Percentiles rank a stretch among this genome's conserved stretches.
Conservation (phyloP, 2,113 vertebrate genomes). For the Illadopsis cleaveri region DNA sequence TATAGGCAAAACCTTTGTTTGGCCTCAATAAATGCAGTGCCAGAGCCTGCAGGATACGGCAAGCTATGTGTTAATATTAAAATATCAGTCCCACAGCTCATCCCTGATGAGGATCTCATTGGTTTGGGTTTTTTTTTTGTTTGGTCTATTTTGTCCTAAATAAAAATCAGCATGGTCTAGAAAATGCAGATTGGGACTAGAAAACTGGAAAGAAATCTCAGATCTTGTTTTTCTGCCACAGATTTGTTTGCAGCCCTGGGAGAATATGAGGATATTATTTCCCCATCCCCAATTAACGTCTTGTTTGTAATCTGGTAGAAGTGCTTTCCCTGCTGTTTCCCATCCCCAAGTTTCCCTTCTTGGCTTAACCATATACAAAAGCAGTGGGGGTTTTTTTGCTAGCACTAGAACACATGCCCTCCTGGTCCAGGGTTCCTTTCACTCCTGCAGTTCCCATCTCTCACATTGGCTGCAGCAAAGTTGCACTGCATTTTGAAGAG, state of each 20-base stretch:
- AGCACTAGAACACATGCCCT: neutral
- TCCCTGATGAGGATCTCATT: neutral
- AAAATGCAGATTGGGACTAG: neutral
- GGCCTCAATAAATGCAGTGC: neutral
- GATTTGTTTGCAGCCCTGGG: neutral
- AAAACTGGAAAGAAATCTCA: neutral
- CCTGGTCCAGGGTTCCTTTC: neutral
- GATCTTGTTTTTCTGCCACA: neutral
- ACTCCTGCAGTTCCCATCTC: neutral
- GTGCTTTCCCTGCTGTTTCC: neutral
- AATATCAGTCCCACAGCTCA: neutral
- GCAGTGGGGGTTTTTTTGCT: neutral
- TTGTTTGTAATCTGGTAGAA: neutral
- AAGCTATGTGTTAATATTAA: neutral
- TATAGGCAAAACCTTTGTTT: neutral
- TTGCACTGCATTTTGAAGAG: neutral
- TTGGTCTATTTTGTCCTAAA: neutral
- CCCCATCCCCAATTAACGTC: neutral
- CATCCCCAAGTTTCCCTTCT: neutral
- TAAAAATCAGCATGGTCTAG: neutral
- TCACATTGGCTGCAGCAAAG: neutral
- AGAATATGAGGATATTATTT: neutral
- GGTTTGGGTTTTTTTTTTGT: neutral
- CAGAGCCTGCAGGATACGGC: neutral
- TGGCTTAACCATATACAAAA: neutral